phyloP scores from a whole-genome alignment of 2,888 invertebrate species.

The Aelia acuminata region DNA sequence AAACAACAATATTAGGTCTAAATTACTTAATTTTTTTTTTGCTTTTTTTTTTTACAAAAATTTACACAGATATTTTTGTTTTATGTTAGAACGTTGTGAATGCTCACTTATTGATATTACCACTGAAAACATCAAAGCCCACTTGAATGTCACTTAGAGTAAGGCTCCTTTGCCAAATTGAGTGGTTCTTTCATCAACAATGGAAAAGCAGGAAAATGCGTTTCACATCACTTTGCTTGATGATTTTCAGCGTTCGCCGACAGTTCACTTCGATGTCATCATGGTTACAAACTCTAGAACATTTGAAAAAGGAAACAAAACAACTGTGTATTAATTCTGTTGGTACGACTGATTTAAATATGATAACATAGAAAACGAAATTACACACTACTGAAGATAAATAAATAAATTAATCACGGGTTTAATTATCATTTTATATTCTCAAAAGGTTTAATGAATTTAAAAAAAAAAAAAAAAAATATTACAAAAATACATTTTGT shows the following conservation, averaged over 20 bases:
- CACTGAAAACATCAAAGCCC: constrained; percentile 66
- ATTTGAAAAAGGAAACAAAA: constrained; percentile 66
- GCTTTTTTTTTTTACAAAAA: constrained; percentile 63
- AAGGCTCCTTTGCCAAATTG: constrained; percentile 64
- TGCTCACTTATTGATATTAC: constrained; percentile 65
- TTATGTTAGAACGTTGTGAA: constrained; percentile 64
- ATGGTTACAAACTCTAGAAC: constrained; percentile 97
- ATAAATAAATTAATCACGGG: background rate
- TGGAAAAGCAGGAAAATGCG: constrained; percentile 68
- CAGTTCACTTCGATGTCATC: constrained; percentile 97
- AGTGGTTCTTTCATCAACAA: constrained; percentile 62
- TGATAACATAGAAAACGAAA: background rate
- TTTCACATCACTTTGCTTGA: constrained; percentile 66
- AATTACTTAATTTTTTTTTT: constrained; percentile 61
- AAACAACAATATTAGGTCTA: constrained; percentile 61
- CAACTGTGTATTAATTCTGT: constrained; percentile 13
- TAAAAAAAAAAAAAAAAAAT: too few species aligned
- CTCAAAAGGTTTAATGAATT: background rate
- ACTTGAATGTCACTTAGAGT: constrained; percentile 64
- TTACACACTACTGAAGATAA: background rate
- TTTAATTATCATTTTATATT: background rate
- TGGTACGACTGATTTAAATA: background rate
- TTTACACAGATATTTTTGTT: constrained; percentile 63
- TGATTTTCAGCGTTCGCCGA: constrained; percentile 61
- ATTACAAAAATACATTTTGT: background rate